Conservation (phyloP, 2,888 invertebrate species). For the Drosophila basisetae region DNA sequence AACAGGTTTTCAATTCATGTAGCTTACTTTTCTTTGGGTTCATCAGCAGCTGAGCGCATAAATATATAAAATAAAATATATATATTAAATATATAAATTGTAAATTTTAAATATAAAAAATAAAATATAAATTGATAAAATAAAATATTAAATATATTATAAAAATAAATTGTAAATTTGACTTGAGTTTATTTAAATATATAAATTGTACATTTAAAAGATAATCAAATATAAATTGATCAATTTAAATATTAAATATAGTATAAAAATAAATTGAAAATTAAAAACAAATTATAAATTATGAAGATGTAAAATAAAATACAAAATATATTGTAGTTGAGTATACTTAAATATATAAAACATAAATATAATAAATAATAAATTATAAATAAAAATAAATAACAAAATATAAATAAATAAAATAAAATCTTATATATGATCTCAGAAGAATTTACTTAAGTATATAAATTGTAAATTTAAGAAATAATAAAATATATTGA, state of each 20-base stretch:
- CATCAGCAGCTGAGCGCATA: conserved; percentile 92
- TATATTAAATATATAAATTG: background rate
- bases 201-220: background rate
- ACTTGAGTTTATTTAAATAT: background rate
- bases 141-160: background rate
- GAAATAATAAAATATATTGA: no score
- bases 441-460: no score
- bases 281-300: background rate
- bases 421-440: no score
- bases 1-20: background rate
- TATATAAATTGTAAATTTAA: no score
- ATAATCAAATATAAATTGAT: background rate
- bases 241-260: background rate
- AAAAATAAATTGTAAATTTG: background rate
- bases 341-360: background rate
- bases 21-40: conserved; percentile 97
- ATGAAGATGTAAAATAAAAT: background rate
- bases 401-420: no score
- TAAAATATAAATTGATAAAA: background rate
- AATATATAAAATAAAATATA: conserved; percentile 38
- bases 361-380: background rate
- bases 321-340: background rate
- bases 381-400: background rate
- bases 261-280: background rate
- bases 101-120: background rate